These are phyloP conservation scores for Patagioenas fasciata DNA, from an alignment of 2,113 vertebrate genomes.

Conservation along the genomic window DNA sequence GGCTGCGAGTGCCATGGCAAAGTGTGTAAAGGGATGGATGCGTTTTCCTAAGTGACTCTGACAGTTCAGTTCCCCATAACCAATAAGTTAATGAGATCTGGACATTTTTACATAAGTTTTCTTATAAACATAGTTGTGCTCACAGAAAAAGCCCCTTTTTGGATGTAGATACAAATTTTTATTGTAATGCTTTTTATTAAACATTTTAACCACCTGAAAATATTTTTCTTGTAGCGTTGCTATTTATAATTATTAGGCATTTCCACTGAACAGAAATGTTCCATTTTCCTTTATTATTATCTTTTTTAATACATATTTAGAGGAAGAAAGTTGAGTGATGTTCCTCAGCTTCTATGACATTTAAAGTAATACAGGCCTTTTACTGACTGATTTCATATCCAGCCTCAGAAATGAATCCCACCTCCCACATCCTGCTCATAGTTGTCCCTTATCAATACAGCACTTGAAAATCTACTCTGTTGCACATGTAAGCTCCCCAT, in stretches of 20 bases:
- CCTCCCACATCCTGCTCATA: background rate
- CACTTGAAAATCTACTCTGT: background rate
- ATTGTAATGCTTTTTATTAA: background rate
- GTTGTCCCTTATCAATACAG: background rate
- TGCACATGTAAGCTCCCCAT: accelerated
- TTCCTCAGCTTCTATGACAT: background rate
- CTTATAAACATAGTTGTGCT: background rate
- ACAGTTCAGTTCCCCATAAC: background rate
- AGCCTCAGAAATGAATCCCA: background rate
- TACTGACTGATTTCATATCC: background rate
- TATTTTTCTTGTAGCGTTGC: background rate
- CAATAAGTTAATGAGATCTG: background rate
- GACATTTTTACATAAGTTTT: background rate
- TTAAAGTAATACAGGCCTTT: background rate
- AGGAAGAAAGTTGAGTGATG: background rate
- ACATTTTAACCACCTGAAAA: background rate
- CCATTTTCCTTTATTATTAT: background rate
- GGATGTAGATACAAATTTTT: background rate
- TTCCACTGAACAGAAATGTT: background rate
- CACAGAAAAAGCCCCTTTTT: background rate
- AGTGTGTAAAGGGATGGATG: no score
- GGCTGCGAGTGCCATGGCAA: no score
- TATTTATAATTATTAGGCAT: background rate
- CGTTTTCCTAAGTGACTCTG: background rate
- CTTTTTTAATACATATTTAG: background rate